phyloP scores from a whole-genome alignment of 2,888 invertebrate genomes.

The Scelioninae gen. 1 region DNA sequence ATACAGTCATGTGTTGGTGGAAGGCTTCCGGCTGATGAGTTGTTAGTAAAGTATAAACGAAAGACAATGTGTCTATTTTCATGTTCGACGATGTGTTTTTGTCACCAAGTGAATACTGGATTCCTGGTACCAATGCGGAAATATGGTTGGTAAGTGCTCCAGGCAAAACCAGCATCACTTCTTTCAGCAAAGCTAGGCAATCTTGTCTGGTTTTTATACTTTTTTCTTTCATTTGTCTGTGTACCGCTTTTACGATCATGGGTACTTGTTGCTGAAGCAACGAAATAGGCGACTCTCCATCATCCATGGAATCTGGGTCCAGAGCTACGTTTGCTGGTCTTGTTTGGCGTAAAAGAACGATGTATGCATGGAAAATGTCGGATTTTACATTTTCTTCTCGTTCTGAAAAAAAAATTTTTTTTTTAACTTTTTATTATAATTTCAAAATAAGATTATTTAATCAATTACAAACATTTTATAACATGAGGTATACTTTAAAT shows the following conservation, averaged over 20 bases:
- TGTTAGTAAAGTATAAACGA: conserved; percentile 92
- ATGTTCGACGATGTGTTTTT: conserved; percentile 98
- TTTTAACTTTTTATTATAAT: no score
- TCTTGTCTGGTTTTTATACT: conserved; percentile 95
- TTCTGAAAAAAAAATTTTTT: conserved; percentile 89
- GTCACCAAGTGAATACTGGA: conserved; percentile 94
- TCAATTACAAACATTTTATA: no score
- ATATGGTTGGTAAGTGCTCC: conserved; percentile 94
- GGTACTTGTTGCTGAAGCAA: conserved; percentile 88
- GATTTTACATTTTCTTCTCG: conserved; percentile 99
- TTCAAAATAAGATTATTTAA: no score
- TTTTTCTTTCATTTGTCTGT: conserved; percentile 93
- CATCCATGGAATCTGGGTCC: conserved; percentile 90
- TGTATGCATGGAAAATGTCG: conserved; percentile 98
- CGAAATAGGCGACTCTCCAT: conserved; percentile 89
- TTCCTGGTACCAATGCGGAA: conserved; percentile 93
- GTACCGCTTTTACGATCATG: conserved; percentile 93
- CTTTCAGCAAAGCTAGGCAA: conserved; percentile 95
- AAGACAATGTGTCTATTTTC: conserved; percentile 98
- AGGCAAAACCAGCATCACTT: conserved; percentile 94
- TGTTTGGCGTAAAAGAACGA: conserved; percentile 95
- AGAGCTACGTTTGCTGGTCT: conserved; percentile 88
- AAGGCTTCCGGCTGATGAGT: conserved; percentile 92
- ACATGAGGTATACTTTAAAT: no score
- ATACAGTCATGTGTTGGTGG: conserved; percentile 91